Evolutionary conservation across 2,888 invertebrate genomes (phyloP).

Genomic region (Phragmatobia fuliginosa): DNA sequence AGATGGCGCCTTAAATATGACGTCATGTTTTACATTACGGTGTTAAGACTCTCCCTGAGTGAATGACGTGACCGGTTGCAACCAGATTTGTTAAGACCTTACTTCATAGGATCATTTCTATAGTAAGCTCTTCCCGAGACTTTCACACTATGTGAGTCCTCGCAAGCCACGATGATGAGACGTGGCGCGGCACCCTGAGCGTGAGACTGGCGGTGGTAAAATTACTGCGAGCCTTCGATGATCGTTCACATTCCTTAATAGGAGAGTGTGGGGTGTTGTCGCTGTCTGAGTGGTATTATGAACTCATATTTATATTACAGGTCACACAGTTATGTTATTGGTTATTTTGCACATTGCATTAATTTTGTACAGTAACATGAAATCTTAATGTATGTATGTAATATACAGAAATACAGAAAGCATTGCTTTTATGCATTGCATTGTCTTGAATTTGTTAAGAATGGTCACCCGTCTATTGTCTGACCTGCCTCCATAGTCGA

Average conservation of each 20-base stretch:
- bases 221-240: constrained; percentile 55
- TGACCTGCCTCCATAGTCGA: too few relatives aligned
- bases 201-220: constrained; percentile 53
- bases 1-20: constrained; percentile 34
- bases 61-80: constrained; percentile 20
- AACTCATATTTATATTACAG: too few relatives aligned
- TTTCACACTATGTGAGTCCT: constrained; percentile 52
- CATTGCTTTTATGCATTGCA: too few relatives aligned
- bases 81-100: constrained; percentile 43
- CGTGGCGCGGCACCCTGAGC: constrained; percentile 54
- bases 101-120: constrained; percentile 60
- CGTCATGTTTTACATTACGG: constrained; percentile 23
- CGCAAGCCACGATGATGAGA: constrained; percentile 56
- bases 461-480: too few relatives aligned
- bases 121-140: constrained; percentile 62
- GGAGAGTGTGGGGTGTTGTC: constrained; percentile 41
- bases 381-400: too few relatives aligned
- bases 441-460: too few relatives aligned
- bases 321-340: too few relatives aligned
- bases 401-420: too few relatives aligned
- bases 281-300: constrained; percentile 34
- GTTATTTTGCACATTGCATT: too few relatives aligned
- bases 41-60: constrained; percentile 20
- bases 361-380: too few relatives aligned
- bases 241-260: constrained; percentile 50